phyloP scores from a whole-genome alignment of 2,113 vertebrate genomes.

The Rhabdomys dilectus region DNA sequence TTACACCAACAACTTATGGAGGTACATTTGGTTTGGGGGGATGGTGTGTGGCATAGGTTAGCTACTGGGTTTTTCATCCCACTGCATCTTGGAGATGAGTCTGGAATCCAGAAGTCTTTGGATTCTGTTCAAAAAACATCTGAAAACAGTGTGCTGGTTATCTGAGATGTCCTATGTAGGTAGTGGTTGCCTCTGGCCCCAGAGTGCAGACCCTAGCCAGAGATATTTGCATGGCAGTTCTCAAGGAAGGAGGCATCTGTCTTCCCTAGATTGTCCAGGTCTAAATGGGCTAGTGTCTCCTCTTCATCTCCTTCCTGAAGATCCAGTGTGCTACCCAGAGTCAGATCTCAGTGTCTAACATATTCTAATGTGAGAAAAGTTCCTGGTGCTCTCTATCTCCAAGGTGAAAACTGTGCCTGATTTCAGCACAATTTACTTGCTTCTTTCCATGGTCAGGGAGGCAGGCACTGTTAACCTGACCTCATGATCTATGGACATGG shows the following conservation, averaged over 20 bases:
- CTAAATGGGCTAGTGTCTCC: rapidly evolving
- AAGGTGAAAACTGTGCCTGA: background rate
- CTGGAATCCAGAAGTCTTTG: background rate
- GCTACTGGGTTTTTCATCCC: background rate
- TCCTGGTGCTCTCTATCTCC: background rate
- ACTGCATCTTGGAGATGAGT: background rate
- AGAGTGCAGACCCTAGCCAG: background rate
- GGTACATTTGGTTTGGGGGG: background rate
- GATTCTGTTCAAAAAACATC: constrained; percentile 42
- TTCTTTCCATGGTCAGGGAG: too few species aligned
- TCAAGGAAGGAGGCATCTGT: background rate
- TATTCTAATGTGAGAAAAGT: background rate
- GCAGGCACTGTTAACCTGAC: background rate
- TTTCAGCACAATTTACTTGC: background rate
- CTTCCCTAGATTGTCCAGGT: background rate
- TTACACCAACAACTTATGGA: background rate
- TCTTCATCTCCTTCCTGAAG: background rate
- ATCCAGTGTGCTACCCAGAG: background rate
- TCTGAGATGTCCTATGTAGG: background rate
- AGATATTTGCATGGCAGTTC: rapidly evolving
- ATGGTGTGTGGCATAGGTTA: background rate
- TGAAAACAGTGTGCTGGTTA: constrained; percentile 31
- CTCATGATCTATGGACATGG: background rate
- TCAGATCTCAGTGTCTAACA: background rate
- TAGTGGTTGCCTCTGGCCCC: background rate